Evolutionary conservation across 2,797 vertebrate genomes (phyloP).

Genomic region (Anomalospiza imberbis): DNA sequence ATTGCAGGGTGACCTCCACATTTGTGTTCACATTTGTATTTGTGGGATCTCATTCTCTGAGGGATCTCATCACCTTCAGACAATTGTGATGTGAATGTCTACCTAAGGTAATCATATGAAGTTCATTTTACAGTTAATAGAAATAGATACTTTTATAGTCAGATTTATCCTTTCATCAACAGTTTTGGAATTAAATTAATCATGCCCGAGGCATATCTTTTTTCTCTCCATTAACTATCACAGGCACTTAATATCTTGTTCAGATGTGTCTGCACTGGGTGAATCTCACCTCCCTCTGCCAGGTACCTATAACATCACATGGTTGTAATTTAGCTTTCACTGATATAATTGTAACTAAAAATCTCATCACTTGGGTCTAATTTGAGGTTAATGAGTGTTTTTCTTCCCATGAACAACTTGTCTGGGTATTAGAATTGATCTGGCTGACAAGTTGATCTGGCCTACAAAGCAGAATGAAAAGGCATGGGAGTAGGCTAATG

Average conservation of each 20-base stretch:
- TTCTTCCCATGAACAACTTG: neutral
- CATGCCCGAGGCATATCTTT: neutral
- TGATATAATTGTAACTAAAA: neutral
- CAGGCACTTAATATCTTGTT: neutral
- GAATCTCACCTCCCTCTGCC: neutral
- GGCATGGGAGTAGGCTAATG: accelerated
- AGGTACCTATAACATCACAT: neutral
- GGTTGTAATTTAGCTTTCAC: neutral
- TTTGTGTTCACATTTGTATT: neutral
- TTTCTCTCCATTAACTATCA: neutral
- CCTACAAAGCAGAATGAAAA: neutral
- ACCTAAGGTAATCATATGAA: neutral
- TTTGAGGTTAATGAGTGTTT: neutral
- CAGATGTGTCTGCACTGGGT: neutral
- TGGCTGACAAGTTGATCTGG: neutral
- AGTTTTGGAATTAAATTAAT: neutral
- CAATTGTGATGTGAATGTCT: neutral
- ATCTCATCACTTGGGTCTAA: neutral
- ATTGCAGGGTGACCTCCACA: neutral
- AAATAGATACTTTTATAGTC: neutral
- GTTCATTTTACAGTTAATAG: neutral
- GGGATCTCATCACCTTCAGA: neutral
- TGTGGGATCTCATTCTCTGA: neutral
- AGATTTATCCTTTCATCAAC: neutral
- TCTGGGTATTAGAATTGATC: neutral